Evolutionary conservation across 2,797 vertebrate species (phyloP).

Genomic region (Oreochromis mossambicus): DNA sequence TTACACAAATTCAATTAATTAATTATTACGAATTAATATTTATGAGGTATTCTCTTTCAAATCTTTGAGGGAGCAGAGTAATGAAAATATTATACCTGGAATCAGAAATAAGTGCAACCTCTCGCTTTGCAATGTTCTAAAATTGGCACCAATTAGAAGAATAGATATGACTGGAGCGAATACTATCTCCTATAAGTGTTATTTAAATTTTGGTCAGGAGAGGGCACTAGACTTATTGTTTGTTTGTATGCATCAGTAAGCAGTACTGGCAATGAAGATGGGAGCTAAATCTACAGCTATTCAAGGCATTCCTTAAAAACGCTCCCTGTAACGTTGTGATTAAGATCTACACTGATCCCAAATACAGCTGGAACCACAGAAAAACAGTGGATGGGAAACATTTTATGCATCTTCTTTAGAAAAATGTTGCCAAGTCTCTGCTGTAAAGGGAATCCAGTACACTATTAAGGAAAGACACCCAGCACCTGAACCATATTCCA

Average conservation of each 20-base stretch:
- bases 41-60: not conserved
- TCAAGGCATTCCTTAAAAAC: not conserved
- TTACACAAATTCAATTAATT: not conserved
- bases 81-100: not conserved
- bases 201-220: slow-evolving; percentile 34
- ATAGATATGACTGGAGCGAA: not conserved
- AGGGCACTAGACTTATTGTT: slow-evolving; percentile 15
- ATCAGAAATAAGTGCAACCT: not conserved
- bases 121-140: not conserved
- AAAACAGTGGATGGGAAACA: not conserved
- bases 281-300: not conserved
- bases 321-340: not conserved
- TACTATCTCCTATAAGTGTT: not conserved
- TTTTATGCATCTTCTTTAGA: not conserved
- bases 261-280: not conserved
- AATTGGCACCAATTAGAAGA: not conserved
- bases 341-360: not conserved
- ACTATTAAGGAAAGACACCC: not conserved
- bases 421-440: not conserved
- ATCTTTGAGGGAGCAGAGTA: not conserved
- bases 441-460: not conserved
- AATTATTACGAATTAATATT: not conserved
- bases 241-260: not conserved
- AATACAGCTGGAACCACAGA: not conserved
- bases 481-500: not conserved